Evolutionary conservation across 1,140 invertebrate species (phyloP), one percentile per base, ranked within the genome.

Genomic region (Papilio xuthus): DNA sequence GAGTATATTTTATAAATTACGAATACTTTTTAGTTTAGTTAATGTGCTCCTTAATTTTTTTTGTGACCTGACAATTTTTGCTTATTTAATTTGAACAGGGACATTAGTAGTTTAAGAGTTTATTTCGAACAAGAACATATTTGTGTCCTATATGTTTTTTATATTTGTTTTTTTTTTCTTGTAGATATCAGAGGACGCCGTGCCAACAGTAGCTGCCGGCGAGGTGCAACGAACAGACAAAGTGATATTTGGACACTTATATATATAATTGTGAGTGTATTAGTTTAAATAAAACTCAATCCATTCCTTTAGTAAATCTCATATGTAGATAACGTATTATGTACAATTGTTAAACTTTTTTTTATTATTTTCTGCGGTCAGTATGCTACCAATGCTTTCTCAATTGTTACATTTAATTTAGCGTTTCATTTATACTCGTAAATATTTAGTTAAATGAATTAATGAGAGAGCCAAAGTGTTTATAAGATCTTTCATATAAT

Each of bases 131-230:
- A 26, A 23, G 32, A 60, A 60, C 20, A 60, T 67, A 67, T 67
- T 23, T 26, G 10, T 1, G 0, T 67, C 26, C n/a, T 12, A 32
- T 9, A 1, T 37, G 32, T 70, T 70, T 70, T 37, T 56, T 37
- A 47, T 70, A 72, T 71, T 44, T 28, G 41, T 32, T 76, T 82
- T 75, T 80, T 28, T 78, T 79, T 77, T 73, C 12, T 88, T 90
- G 71, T 84, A 93, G 92, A 93, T 93, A 93, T 92, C 92, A 93
- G 81, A 85, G 90, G 82, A 89, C 90, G 90, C 89, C 92, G 90
- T 92, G 92, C 87, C 88, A 92, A 85, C 89, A 92, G 79, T 91
- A 90, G 86, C 88, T 84, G 81, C 83, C 89, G 91, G 91, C 90
- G 88, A 80, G 77, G 81, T 82, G 91, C 91, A 92, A 91, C 91